phyloP scores from a whole-genome alignment of 2,888 invertebrate genomes.

The Orchesellides sinensis region DNA sequence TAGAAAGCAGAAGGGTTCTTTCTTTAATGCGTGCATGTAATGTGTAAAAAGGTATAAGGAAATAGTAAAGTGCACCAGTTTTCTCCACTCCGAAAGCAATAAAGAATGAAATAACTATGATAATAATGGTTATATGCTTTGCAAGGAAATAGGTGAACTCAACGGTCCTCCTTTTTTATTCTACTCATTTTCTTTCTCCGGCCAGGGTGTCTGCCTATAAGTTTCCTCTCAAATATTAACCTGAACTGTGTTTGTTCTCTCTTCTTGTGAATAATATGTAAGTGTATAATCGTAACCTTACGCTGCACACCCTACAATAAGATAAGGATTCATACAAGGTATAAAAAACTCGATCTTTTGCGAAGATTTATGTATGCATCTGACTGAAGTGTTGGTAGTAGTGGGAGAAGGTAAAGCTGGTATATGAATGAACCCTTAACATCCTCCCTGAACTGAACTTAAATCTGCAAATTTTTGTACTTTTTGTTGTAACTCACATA shows the following conservation, averaged over 20 bases:
- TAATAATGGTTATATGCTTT: slow-evolving; percentile 57
- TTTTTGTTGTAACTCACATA: slow-evolving; percentile 5
- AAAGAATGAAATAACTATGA: slow-evolving; percentile 61
- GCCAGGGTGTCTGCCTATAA: too few species aligned
- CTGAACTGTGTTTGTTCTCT: not conserved
- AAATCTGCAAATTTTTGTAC: slow-evolving; percentile 2
- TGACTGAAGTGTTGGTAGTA: slow-evolving; percentile 38
- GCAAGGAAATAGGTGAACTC: slow-evolving; percentile 53
- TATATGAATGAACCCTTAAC: slow-evolving; percentile 46
- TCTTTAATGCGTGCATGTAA: slow-evolving; percentile 54
- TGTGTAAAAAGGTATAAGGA: slow-evolving; percentile 52
- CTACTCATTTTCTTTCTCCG: slow-evolving; percentile 45
- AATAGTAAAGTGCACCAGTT: slow-evolving; percentile 59
- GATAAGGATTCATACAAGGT: slow-evolving; percentile 14
- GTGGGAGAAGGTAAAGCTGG: slow-evolving; percentile 11
- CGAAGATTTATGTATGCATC: slow-evolving; percentile 57
- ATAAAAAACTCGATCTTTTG: slow-evolving; percentile 29
- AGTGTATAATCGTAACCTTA: not conserved
- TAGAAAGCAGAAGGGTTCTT: slow-evolving; percentile 29
- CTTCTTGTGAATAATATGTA: not conserved
- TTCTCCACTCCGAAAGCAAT: slow-evolving; percentile 50
- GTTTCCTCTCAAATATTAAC: not conserved
- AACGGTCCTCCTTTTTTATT: slow-evolving; percentile 34
- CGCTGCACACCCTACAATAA: not conserved
- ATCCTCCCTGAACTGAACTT: slow-evolving; percentile 8